These are phyloP conservation scores for Pocillopora grandis DNA, from an alignment of 92 coral and sea anemone genomes.

Conservation along the genomic window DNA sequence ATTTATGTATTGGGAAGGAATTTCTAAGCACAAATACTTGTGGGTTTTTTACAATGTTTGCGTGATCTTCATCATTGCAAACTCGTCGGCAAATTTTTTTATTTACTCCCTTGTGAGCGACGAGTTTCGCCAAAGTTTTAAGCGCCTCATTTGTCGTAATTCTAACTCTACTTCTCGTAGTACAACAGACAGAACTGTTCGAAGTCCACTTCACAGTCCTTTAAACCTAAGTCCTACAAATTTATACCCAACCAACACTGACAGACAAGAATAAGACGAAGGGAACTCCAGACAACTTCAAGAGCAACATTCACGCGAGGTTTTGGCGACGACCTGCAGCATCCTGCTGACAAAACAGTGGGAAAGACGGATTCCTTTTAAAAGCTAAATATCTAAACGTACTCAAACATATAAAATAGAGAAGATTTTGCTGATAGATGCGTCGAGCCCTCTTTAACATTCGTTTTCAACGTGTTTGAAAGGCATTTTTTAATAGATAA, in stretches of 20 bases:
- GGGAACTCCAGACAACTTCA: background rate
- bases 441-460: no score
- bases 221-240: conserved; percentile 1
- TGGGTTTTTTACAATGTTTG: conserved; percentile 57
- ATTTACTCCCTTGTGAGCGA: conserved; percentile 67
- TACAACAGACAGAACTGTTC: conserved; percentile 28
- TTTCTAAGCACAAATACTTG: conserved; percentile 33
- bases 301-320: background rate
- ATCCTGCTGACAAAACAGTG: no score
- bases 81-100: conserved; percentile 63
- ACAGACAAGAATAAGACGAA: conserved; percentile 10
- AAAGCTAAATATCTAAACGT: no score
- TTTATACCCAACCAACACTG: background rate
- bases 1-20: conserved; percentile 38
- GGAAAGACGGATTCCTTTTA: no score
- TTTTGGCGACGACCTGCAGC: background rate
- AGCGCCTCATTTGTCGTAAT: conserved; percentile 1
- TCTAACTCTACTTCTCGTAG: background rate
- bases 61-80: conserved; percentile 50
- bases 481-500: no score
- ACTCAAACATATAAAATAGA: no score
- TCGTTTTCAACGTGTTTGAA: no score
- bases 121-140: conserved; percentile 60
- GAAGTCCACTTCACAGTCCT: conserved; percentile 23
- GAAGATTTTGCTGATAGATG: no score